phyloP scores from a whole-genome alignment of 2,797 vertebrate genomes.

The Scolopax rusticola region DNA sequence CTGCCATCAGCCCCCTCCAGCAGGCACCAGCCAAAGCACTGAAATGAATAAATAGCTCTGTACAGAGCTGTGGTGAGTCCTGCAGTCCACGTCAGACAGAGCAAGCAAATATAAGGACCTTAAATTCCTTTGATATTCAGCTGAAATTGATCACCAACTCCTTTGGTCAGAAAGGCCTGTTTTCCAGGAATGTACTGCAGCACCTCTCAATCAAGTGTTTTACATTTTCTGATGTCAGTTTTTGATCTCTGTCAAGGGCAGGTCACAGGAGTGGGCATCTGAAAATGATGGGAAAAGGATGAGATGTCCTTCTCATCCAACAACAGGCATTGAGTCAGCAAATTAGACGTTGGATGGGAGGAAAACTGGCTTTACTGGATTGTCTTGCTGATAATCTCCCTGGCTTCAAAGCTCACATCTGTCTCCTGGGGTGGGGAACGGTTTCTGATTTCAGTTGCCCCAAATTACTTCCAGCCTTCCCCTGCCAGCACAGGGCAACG shows the following conservation, averaged over 20 bases:
- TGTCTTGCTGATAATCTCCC: background rate
- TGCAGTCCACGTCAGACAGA: background rate
- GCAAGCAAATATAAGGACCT: background rate
- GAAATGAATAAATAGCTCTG: background rate
- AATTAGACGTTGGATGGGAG: background rate
- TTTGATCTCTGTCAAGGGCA: background rate
- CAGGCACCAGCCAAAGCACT: background rate
- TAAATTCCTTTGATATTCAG: background rate
- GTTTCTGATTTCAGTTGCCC: slow-evolving; percentile 67
- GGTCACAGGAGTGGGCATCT: background rate
- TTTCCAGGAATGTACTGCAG: background rate
- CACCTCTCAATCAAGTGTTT: background rate
- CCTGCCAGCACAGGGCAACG: background rate
- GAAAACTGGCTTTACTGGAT: background rate
- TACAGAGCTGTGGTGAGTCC: background rate
- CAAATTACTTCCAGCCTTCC: slow-evolving; percentile 47
- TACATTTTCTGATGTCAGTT: accelerated
- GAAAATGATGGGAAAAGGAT: too few species aligned
- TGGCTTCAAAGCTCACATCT: slow-evolving; percentile 46
- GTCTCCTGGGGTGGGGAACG: background rate
- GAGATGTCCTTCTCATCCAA: background rate
- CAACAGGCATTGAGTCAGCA: background rate
- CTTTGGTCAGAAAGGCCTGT: background rate
- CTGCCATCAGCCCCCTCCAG: background rate
- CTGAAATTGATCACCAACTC: background rate